These are phyloP conservation scores for Mirza zaza DNA, from an alignment of 2,113 vertebrate genomes.

Conservation along the genomic window DNA sequence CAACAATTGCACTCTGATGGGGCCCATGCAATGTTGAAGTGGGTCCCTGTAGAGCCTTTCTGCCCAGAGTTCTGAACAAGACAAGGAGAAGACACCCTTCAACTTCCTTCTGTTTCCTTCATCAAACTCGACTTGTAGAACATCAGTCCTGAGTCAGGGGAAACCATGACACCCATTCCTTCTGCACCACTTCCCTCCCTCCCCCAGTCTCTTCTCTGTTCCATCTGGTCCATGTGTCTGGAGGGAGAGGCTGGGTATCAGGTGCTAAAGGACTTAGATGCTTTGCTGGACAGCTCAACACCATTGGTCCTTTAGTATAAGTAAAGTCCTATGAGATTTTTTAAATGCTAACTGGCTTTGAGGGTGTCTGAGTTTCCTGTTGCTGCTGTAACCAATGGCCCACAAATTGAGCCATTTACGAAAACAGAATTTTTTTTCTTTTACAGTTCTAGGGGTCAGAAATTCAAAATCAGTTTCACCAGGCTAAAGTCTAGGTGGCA, in stretches of 20 bases:
- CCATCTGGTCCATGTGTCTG: neutral
- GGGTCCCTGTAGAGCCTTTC: neutral
- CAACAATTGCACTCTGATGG: too few relatives aligned
- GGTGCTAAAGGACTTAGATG: neutral
- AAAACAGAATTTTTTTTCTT: neutral
- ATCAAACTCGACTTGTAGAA: neutral
- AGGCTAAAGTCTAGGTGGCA: neutral
- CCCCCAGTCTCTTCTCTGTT: neutral
- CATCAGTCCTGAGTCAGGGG: neutral
- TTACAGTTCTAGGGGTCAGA: neutral
- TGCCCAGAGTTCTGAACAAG: neutral
- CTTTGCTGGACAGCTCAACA: neutral
- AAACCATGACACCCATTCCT: neutral
- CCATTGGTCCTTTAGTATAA: neutral
- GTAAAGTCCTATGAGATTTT: neutral
- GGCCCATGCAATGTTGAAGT: neutral
- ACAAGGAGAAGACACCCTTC: neutral
- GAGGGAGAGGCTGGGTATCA: neutral
- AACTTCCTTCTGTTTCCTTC: neutral
- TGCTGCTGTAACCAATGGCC: neutral
- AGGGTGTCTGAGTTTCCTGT: neutral
- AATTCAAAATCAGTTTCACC: neutral
- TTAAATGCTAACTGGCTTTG: neutral
- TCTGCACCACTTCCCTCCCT: neutral
- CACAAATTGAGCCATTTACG: neutral